Conservation (phyloP, 2,113 vertebrate species). For the Python bivittatus region DNA sequence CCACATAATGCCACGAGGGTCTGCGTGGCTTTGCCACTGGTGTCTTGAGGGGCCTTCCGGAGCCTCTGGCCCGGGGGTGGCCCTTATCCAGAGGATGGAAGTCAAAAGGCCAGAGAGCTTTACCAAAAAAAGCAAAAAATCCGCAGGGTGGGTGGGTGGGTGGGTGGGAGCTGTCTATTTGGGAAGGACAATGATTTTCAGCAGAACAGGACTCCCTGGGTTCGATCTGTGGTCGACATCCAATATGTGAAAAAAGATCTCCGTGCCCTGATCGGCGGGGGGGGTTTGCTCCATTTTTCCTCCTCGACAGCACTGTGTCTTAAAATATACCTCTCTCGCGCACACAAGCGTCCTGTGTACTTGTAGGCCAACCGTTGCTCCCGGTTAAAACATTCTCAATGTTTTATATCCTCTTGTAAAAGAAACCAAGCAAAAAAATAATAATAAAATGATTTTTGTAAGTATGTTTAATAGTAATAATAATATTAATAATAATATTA, state of each 20-base stretch:
- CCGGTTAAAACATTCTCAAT: slow-evolving; percentile 79
- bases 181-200: background rate
- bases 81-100: background rate
- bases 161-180: background rate
- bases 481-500: slow-evolving; percentile 56
- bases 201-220: background rate
- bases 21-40: background rate
- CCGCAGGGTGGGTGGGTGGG: background rate
- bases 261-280: slow-evolving; percentile 1
- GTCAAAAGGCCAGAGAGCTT: background rate
- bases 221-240: slow-evolving; percentile 41
- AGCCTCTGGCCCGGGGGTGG: background rate
- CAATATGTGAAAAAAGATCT: background rate
- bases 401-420: slow-evolving; percentile 90
- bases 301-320: slow-evolving; percentile 67
- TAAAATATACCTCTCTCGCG: slow-evolving; percentile 68
- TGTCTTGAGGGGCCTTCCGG: no score
- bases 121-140: background rate
- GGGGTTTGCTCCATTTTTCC: slow-evolving; percentile 46
- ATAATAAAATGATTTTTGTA: slow-evolving; percentile 80
- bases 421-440: slow-evolving; percentile 38
- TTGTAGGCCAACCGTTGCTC: slow-evolving; percentile 74
- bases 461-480: slow-evolving; percentile 87
- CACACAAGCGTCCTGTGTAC: slow-evolving; percentile 47
- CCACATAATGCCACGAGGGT: background rate